A percentile compares a stretch with the other conserved stretches of the same genome.
phyloP scores from a whole-genome alignment of 2,797 vertebrate genomes.

The Parotocinclus haroldoi region DNA sequence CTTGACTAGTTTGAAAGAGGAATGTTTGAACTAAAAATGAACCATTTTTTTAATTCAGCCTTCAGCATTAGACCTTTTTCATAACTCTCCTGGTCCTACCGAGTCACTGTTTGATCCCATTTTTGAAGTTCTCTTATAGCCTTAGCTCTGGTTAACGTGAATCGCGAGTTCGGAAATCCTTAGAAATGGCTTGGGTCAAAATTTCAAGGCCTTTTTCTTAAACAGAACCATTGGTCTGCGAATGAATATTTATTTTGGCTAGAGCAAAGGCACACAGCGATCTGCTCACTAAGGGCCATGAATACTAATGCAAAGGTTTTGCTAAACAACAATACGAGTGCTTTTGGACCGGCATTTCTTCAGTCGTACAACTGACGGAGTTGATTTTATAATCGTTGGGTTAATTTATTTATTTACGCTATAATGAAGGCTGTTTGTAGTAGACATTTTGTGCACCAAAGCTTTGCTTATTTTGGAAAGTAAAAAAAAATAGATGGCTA shows the following conservation, averaged over 20 bases:
- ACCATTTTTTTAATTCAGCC: too few relatives aligned
- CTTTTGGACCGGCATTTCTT: neutral
- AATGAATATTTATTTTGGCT: conserved; percentile 32
- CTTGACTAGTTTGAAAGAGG: too few relatives aligned
- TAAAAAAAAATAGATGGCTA: neutral
- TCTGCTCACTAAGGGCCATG: conserved; percentile 16
- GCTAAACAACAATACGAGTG: neutral
- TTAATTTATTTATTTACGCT: neutral
- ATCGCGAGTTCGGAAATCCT: conserved; percentile 4
- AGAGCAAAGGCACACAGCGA: conserved; percentile 2
- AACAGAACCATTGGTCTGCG: conserved; percentile 18
- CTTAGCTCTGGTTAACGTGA: neutral
- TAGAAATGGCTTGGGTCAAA: neutral
- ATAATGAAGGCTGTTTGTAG: neutral
- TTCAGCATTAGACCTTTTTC: too few relatives aligned
- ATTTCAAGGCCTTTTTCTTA: conserved; percentile 7
- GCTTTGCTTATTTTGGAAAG: too few relatives aligned
- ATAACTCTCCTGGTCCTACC: conserved; percentile 1
- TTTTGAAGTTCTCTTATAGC: neutral
- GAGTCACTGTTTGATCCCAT: conserved; percentile 12
- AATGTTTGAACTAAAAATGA: too few relatives aligned
- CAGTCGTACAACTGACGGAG: neutral
- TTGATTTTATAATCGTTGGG: too few relatives aligned
- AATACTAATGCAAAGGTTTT: conserved; percentile 22
- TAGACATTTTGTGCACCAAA: neutral